Conservation (phyloP, 2,113 vertebrate genomes). For the Corvus hawaiiensis region DNA sequence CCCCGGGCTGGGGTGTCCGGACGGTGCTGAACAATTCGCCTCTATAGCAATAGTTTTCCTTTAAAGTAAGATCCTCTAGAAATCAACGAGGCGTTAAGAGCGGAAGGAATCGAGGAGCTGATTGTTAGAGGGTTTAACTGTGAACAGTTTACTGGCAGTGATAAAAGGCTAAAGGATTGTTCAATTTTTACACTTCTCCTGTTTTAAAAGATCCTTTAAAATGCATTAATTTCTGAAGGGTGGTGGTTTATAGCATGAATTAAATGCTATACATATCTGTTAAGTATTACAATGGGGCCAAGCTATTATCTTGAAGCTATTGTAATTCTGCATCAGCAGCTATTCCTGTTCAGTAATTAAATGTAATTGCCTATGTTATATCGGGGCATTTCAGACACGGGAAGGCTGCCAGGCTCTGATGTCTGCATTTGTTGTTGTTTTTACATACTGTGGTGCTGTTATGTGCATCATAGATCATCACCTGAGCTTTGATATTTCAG, state of each 20-base stretch:
- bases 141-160: neutral
- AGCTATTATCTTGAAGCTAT: neutral
- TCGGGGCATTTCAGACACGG: neutral
- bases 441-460: neutral
- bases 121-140: neutral
- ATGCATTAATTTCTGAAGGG: neutral
- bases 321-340: neutral
- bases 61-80: accelerated
- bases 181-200: neutral
- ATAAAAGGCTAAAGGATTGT: neutral
- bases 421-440: neutral
- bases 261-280: neutral
- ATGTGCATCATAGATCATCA: neutral
- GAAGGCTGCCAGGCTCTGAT: neutral
- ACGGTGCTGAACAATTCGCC: neutral
- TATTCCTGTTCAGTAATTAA: neutral
- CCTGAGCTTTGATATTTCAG: neutral
- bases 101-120: neutral
- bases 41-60: accelerated
- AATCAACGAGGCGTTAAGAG: neutral
- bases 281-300: neutral
- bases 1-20: neutral
- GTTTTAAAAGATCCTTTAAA: neutral
- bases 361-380: neutral
- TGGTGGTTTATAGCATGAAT: neutral